A percentile compares a stretch with the other conserved stretches of the same genome.
phyloP scores from a whole-genome alignment of 2,113 vertebrate species.

The Melanerpes aurifrons region DNA sequence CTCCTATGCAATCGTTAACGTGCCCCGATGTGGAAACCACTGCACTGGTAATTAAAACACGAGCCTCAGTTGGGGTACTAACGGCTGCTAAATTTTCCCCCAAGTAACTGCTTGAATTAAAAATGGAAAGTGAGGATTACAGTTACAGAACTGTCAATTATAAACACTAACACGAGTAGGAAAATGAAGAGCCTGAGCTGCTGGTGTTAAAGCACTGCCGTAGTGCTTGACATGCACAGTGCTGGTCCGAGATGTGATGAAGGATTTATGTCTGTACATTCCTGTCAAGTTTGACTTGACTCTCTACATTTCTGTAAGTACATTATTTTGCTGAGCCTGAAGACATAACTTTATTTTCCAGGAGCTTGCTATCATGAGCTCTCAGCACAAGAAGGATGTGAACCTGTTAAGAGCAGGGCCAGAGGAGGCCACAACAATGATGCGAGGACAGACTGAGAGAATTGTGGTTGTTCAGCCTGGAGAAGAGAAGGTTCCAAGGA shows the following conservation, averaged over 20 bases:
- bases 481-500: too few species aligned
- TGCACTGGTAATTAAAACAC: neutral
- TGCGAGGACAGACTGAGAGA: too few species aligned
- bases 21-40: neutral
- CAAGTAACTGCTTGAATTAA: neutral
- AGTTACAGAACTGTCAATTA: neutral
- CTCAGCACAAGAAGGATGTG: too few species aligned
- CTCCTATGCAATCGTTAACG: neutral
- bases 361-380: neutral
- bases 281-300: neutral
- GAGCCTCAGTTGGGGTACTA: neutral
- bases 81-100: neutral
- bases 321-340: neutral
- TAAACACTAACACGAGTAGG: neutral
- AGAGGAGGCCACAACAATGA: too few species aligned
- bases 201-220: too few species aligned
- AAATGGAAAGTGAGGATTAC: neutral
- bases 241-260: fast-evolving
- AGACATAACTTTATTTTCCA: neutral
- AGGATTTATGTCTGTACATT: fast-evolving
- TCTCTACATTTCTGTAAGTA: neutral
- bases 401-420: too few species aligned
- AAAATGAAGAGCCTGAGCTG: fast-evolving
- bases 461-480: too few species aligned
- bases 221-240: too few species aligned